A percentile compares a stretch with the other conserved stretches of the same genome.
Conservation (phyloP, 2,113 vertebrate genomes). For the Callocephalon fimbriatum region DNA sequence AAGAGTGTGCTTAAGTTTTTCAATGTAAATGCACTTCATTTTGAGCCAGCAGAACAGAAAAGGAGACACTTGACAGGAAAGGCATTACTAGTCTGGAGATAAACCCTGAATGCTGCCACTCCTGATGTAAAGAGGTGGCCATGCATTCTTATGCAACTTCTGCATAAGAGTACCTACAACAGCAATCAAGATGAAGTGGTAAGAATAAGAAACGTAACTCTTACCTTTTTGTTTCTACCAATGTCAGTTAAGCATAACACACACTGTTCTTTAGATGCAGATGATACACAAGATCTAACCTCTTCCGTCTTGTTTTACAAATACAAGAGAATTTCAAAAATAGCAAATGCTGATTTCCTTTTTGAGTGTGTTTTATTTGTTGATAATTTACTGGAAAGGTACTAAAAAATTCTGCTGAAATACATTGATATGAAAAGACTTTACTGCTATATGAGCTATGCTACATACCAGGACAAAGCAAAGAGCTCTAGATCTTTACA, state of each 20-base stretch:
- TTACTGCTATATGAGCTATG: not conserved
- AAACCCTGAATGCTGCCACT: not conserved
- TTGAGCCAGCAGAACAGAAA: not conserved
- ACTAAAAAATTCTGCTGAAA: not conserved
- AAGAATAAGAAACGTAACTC: not conserved
- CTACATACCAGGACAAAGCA: not conserved
- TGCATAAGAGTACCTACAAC: not conserved
- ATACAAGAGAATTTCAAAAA: not conserved
- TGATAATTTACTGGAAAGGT: not conserved
- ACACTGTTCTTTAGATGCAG: not conserved
- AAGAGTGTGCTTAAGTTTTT: not conserved
- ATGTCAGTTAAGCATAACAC: not conserved
- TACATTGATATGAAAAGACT: not conserved
- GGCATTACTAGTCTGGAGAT: not conserved
- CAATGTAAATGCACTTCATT: not conserved
- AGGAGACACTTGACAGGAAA: not conserved
- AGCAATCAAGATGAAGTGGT: not conserved
- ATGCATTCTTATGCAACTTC: fast-evolving
- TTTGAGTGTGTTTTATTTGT: not conserved
- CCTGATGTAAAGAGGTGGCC: not conserved
- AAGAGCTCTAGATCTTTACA: not conserved
- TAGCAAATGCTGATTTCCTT: not conserved
- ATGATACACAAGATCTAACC: not conserved
- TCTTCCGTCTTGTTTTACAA: not conserved
- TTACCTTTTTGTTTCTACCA: not conserved